Evolutionary conservation across 2,888 invertebrate genomes (phyloP).

Genomic region (Uropetala carovei): DNA sequence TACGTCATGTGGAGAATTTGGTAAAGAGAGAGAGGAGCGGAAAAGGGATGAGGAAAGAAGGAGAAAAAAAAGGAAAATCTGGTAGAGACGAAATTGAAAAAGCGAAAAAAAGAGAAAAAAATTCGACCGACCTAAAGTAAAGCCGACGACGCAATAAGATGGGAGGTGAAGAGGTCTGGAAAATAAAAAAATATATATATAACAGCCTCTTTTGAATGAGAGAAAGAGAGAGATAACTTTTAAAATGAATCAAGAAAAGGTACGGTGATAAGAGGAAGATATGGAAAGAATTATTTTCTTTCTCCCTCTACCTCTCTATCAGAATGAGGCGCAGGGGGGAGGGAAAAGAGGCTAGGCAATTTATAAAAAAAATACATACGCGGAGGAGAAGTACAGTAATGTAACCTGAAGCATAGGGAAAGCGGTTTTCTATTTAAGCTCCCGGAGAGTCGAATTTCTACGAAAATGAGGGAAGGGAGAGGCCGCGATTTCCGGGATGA

Average conservation of each 20-base stretch:
- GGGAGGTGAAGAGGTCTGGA: too few relatives aligned
- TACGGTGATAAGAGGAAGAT: background rate
- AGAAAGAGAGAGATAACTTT: too few relatives aligned
- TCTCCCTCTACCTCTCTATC: background rate
- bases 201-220: too few relatives aligned
- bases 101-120: background rate
- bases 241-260: background rate
- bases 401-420: background rate
- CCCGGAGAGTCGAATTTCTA: background rate
- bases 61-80: background rate
- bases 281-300: background rate
- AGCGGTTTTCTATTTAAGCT: background rate
- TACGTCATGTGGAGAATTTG: background rate
- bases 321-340: background rate
- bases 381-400: background rate
- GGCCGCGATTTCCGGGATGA: background rate
- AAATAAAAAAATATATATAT: too few relatives aligned
- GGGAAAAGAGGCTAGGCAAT: background rate
- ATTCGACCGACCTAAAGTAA: too few relatives aligned
- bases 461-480: background rate
- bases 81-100: background rate
- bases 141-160: too few relatives aligned
- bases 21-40: background rate
- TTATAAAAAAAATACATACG: background rate
- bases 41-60: background rate